Evolutionary conservation across 2,888 invertebrate genomes (phyloP).

Genomic region (Aromia moschata): DNA sequence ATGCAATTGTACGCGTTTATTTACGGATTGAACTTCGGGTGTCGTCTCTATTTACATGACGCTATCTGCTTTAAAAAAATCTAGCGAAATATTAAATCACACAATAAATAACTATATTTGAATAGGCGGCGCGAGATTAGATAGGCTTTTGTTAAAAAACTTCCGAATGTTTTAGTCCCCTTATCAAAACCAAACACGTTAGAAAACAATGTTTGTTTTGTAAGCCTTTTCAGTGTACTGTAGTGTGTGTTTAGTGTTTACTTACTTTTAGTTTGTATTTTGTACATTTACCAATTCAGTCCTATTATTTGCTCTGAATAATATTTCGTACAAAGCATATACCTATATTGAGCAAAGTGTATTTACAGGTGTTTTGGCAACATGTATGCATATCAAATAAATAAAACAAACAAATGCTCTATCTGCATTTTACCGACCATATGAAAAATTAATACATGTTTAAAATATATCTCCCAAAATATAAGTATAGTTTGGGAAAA

Average conservation of each 20-base stretch:
- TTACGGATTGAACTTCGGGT: neutral
- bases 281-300: conserved; percentile 17
- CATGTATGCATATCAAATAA: neutral
- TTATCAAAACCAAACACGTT: conserved; percentile 31
- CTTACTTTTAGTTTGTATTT: conserved; percentile 8
- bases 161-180: conserved; percentile 17
- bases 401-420: too few relatives aligned
- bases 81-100: conserved; percentile 17
- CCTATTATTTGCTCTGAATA: conserved; percentile 8
- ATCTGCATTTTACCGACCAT: too few relatives aligned
- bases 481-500: too few relatives aligned
- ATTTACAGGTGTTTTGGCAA: neutral
- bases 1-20: too few relatives aligned
- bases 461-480: too few relatives aligned
- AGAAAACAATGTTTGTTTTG: conserved; percentile 18
- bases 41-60: neutral
- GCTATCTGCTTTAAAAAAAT: neutral
- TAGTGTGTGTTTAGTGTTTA: conserved; percentile 15
- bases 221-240: conserved; percentile 4
- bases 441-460: too few relatives aligned
- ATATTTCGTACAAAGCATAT: neutral
- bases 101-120: conserved; percentile 22
- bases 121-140: conserved; percentile 3
- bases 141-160: conserved; percentile 18
- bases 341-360: neutral